These are phyloP conservation scores for Drosophila lacicola DNA, from an alignment of 2,888 invertebrate species.

Conservation along the genomic window DNA sequence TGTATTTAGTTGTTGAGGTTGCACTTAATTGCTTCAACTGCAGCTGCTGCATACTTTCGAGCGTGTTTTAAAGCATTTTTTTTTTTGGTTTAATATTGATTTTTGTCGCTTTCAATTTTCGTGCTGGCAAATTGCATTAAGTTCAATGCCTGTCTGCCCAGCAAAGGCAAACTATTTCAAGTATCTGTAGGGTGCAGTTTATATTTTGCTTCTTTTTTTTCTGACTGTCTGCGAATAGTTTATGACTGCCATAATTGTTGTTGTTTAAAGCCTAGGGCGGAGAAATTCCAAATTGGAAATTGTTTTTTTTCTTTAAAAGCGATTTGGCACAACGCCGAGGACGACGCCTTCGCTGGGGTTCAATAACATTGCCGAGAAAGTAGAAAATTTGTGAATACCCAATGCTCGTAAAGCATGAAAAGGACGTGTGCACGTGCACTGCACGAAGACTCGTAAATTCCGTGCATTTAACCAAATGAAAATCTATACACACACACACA, in stretches of 20 bases:
- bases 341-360: slow-evolving; percentile 54
- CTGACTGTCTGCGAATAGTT: slow-evolving; percentile 56
- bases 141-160: slow-evolving; percentile 50
- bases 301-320: slow-evolving; percentile 61
- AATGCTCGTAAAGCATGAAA: slow-evolving; percentile 64
- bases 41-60: slow-evolving; percentile 38
- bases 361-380: slow-evolving; percentile 59
- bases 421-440: slow-evolving; percentile 73
- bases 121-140: slow-evolving; percentile 45
- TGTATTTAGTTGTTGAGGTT: slow-evolving; percentile 49
- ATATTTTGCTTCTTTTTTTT: slow-evolving; percentile 21
- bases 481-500: slow-evolving; percentile 45
- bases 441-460: slow-evolving; percentile 64
- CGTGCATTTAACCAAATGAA: slow-evolving; percentile 69
- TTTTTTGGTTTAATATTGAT: slow-evolving; percentile 38
- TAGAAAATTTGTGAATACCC: slow-evolving; percentile 31
- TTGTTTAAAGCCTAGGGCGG: slow-evolving; percentile 27
- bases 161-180: slow-evolving; percentile 42
- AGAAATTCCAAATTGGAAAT: slow-evolving; percentile 48
- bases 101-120: slow-evolving; percentile 35
- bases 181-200: slow-evolving; percentile 49
- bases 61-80: slow-evolving; percentile 47
- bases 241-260: slow-evolving; percentile 44
- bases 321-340: slow-evolving; percentile 60
- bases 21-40: slow-evolving; percentile 49